Evolutionary conservation across 2,888 invertebrate genomes (phyloP), one percentile per base, ranked within the genome.

Genomic region (Parnassius apollo): DNA sequence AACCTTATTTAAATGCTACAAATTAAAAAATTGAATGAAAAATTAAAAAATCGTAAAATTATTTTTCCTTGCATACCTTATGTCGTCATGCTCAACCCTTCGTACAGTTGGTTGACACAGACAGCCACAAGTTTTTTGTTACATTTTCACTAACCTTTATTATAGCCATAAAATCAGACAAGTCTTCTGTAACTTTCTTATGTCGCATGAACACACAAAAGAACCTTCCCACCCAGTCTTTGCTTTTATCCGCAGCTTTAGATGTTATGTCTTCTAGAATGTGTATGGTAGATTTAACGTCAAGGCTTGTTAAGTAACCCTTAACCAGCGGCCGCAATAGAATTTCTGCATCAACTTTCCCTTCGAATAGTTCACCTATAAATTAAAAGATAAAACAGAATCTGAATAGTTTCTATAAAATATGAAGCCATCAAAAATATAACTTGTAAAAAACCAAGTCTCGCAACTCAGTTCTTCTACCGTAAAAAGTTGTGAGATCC

Each of bases 221-320:
- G 67, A 94, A 92, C 59, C 92, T 80, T 0, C 94, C 94, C 0
- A 93, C 80, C 83, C 94, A 93, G 72, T 94, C 94, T 49, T 90
- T 89, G 35, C 85, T 85, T 1, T 76, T 83, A 50, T 92, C 89
- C 1, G 77, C 62, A 0, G 92, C 85, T 68, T 86, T 90, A 0
- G 76, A 75, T 1, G 79, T 72, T 45, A 94, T 77, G 42, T 91
- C 91, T 68, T 93, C 91, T 9, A 94, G 73, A 9, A 93, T 76
- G 56, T 85, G 84, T 0, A 92, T 75, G 0, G 92, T 93, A 0
- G 82, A 84, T n/a, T 86, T 76, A 2, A 86, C 73, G 51, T 94
- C 91, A 42, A 81, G 82, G 25, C 92, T 93, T 0, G 79, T 84
- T 0, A 89, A 75, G 65, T 93, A 94, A 1, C 93, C 83, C 46